Conservation (phyloP, 1,140 invertebrate species). For the Heliothis virescens region DNA sequence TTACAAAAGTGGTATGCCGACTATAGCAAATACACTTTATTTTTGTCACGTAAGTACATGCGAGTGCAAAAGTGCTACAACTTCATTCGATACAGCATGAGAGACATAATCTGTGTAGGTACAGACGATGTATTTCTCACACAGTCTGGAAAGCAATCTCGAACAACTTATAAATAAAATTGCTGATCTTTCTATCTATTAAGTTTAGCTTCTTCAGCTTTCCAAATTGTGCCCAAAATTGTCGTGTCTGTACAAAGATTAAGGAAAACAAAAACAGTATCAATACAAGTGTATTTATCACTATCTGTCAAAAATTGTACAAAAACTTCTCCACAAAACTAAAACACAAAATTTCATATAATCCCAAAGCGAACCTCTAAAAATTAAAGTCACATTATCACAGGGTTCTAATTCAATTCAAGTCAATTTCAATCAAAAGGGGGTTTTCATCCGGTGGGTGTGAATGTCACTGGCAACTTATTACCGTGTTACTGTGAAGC, state of each 20-base stretch:
- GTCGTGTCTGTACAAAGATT: background rate
- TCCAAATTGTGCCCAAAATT: background rate
- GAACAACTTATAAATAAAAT: background rate
- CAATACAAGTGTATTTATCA: conserved; percentile 5
- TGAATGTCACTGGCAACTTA: conserved; percentile 50
- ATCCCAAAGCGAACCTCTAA: conserved; percentile 22
- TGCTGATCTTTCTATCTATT: background rate
- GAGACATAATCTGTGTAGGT: background rate
- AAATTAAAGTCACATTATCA: conserved; percentile 37
- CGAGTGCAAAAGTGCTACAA: background rate
- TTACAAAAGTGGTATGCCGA: background rate
- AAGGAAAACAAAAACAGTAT: conserved; percentile 6
- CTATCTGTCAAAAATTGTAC: conserved; percentile 19
- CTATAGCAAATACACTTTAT: background rate
- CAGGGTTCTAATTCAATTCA: conserved; percentile 37
- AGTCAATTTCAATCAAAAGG: conserved; percentile 50
- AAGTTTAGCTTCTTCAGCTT: background rate
- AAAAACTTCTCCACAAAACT: background rate
- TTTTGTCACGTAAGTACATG: background rate
- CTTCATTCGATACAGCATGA: background rate
- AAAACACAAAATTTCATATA: conserved; percentile 29
- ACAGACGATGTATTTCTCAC: background rate
- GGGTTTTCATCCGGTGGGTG: conserved; percentile 52
- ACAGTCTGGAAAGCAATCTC: background rate
- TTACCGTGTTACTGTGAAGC: conserved; percentile 45